Evolutionary conservation across 2,888 invertebrate genomes (phyloP).

Genomic region (Bombylius discolor): DNA sequence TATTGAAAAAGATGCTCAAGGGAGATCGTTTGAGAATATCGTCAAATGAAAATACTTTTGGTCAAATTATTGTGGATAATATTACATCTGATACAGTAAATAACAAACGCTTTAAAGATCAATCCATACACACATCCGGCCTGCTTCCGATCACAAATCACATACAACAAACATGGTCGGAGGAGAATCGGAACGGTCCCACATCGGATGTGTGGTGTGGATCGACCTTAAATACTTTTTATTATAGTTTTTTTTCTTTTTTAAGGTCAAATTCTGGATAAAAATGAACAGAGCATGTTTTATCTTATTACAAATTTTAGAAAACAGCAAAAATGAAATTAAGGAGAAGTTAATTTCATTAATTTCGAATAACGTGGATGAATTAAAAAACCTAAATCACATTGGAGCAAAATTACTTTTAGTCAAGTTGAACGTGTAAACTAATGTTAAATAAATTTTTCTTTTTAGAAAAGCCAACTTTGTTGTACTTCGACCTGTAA

Average conservation of each 20-base stretch:
- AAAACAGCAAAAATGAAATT: constrained; percentile 42
- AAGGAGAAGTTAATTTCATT: constrained; percentile 39
- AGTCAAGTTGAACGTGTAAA: constrained; percentile 31
- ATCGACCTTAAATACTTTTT: not conserved
- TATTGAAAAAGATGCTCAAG: constrained; percentile 59
- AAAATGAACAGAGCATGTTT: constrained; percentile 65
- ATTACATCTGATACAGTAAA: constrained; percentile 45
- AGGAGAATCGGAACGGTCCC: too few species aligned
- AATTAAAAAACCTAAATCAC: constrained; percentile 42
- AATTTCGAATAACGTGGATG: constrained; percentile 23
- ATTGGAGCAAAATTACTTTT: constrained; percentile 52
- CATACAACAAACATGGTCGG: too few species aligned
- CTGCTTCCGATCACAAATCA: too few species aligned
- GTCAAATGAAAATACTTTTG: constrained; percentile 42
- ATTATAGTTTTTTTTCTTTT: constrained; percentile 10
- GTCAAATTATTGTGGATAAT: constrained; percentile 41
- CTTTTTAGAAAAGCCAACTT: too few species aligned
- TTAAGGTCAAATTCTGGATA: constrained; percentile 50
- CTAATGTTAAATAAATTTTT: not conserved
- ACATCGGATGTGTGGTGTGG: too few species aligned
- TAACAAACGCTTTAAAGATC: constrained; percentile 1
- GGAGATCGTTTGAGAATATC: constrained; percentile 42
- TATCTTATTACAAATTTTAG: constrained; percentile 51
- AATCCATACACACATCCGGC: not conserved
- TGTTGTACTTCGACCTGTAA: too few species aligned